Conservation (phyloP, 2,888 invertebrate genomes). For the Macrosiphum euphorbiae region DNA sequence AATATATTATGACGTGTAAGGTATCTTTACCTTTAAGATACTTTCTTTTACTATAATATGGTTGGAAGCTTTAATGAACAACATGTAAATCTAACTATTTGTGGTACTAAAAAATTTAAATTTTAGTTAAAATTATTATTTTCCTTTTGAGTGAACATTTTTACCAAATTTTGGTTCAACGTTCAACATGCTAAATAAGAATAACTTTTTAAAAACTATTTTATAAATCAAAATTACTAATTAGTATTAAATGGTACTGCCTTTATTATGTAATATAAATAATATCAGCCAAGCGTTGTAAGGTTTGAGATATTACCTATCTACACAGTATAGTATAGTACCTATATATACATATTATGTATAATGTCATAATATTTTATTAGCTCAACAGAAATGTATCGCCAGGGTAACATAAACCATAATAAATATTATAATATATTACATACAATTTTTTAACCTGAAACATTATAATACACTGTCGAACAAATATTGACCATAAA, state of each 20-base stretch:
- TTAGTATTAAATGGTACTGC: neutral
- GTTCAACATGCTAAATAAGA: neutral
- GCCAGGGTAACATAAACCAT: neutral
- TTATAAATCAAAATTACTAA: too few species aligned
- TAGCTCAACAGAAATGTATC: neutral
- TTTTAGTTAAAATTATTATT: neutral
- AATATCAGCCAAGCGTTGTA: neutral
- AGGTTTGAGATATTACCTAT: neutral
- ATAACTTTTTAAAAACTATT: neutral
- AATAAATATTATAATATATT: neutral
- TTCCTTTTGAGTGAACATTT: neutral
- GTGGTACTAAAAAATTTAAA: neutral
- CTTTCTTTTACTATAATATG: neutral
- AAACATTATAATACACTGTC: neutral
- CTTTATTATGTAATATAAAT: neutral
- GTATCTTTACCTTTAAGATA: neutral
- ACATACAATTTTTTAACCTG: neutral
- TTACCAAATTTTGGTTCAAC: neutral
- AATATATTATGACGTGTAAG: neutral
- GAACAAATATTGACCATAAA: neutral
- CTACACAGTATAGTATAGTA: neutral
- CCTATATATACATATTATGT: neutral
- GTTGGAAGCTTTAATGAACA: neutral
- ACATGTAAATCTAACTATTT: neutral
- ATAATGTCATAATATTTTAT: neutral